phyloP scores from a whole-genome alignment of 1,140 invertebrate genomes.

The Drosophila kanapiae region DNA sequence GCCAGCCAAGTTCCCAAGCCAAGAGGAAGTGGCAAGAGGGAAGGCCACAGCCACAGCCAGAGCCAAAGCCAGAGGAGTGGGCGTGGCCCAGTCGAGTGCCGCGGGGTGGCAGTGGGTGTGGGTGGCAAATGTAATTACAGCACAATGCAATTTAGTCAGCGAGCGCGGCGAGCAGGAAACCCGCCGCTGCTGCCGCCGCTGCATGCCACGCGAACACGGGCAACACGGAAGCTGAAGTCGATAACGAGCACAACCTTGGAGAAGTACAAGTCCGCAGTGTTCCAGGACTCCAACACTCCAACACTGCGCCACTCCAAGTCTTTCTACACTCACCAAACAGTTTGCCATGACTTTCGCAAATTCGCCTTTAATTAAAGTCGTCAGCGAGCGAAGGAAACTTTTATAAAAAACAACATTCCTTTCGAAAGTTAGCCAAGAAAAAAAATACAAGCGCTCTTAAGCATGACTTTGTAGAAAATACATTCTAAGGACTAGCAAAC shows the following conservation, averaged over 20 bases:
- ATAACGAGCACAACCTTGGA: slow-evolving; percentile 77
- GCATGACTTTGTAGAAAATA: slow-evolving; percentile 10
- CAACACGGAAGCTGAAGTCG: slow-evolving; percentile 73
- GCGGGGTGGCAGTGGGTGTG: slow-evolving; percentile 4
- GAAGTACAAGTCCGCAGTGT: slow-evolving; percentile 9
- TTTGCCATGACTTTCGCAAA: slow-evolving; percentile 29
- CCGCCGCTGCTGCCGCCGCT: slow-evolving; percentile 18
- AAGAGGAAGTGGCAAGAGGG: slow-evolving; percentile 14
- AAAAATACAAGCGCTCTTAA: background rate
- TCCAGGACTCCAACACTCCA: background rate
- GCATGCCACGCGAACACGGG: slow-evolving; percentile 40
- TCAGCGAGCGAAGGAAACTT: slow-evolving; percentile 17
- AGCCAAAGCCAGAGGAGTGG: background rate
- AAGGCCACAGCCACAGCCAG: background rate
- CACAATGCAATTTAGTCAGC: slow-evolving; percentile 79
- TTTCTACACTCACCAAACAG: slow-evolving; percentile 16
- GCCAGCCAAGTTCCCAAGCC: slow-evolving; percentile 31
- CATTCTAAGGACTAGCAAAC: background rate
- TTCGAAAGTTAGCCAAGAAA: slow-evolving; percentile 2
- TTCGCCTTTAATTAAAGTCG: slow-evolving; percentile 35
- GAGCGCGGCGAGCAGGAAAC: slow-evolving; percentile 48
- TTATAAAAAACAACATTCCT: slow-evolving; percentile 7
- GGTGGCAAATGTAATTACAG: slow-evolving; percentile 78
- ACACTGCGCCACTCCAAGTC: background rate
- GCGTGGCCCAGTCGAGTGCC: slow-evolving; percentile 11